Evolutionary conservation across 2,113 vertebrate species (phyloP).

Genomic region (Megalops atlanticus): DNA sequence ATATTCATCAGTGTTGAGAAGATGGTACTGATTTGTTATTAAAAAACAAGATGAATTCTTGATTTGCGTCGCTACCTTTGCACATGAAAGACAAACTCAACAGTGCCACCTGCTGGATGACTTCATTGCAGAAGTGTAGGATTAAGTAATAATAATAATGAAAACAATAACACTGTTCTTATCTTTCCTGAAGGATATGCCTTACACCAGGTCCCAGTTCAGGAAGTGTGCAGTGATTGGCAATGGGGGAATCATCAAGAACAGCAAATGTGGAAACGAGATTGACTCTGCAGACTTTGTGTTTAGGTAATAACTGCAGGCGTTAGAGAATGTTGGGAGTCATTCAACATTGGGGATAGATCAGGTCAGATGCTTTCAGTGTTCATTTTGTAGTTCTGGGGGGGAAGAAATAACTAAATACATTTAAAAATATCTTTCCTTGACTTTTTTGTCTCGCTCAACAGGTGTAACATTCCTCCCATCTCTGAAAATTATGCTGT

Average conservation of each 20-base stretch:
- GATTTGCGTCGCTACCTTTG: too few relatives aligned
- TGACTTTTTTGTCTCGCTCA: slow-evolving; percentile 11
- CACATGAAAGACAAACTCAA: too few relatives aligned
- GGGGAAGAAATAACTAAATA: too few relatives aligned
- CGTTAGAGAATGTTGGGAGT: not conserved
- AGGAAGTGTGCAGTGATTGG: slow-evolving; percentile 96
- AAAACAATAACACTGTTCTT: slow-evolving; percentile 22
- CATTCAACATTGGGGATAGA: too few relatives aligned
- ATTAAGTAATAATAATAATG: too few relatives aligned
- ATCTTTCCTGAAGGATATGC: slow-evolving; percentile 84
- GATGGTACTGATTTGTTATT: too few relatives aligned
- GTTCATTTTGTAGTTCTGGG: too few relatives aligned
- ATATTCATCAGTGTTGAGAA: too few relatives aligned
- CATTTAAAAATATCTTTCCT: not conserved
- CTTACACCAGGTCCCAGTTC: slow-evolving; percentile 91
- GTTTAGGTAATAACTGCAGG: slow-evolving; percentile 76
- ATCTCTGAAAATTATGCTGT: slow-evolving; percentile 86
- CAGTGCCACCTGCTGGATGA: too few relatives aligned
- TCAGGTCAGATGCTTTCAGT: too few relatives aligned
- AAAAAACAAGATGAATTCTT: too few relatives aligned
- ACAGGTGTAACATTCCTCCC: slow-evolving; percentile 93
- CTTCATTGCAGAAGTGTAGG: too few relatives aligned
- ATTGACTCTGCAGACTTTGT: slow-evolving; percentile 94
- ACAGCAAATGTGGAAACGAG: slow-evolving; percentile 91
- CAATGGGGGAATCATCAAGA: slow-evolving; percentile 94